Percentiles rank a stretch among this genome's conserved stretches.
Evolutionary conservation across 2,888 invertebrate species (phyloP).

Genomic region (Acleris laterana): DNA sequence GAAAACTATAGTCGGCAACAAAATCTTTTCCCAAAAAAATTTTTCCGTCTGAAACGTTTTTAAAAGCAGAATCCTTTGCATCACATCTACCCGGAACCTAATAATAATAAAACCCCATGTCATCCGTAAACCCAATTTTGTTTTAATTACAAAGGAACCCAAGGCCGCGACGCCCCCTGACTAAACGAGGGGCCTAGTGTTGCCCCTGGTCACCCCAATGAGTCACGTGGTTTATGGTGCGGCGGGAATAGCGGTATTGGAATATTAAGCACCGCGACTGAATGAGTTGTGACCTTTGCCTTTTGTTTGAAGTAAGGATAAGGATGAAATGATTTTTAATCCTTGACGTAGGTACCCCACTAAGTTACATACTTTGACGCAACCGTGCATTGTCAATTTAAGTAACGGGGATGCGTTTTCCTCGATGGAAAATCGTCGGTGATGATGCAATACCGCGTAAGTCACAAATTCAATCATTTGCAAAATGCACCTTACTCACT

Average conservation of each 20-base stretch:
- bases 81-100: constrained; percentile 8
- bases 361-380: background rate
- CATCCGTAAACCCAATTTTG: constrained; percentile 46
- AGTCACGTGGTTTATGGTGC: constrained; percentile 46
- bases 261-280: constrained; percentile 24
- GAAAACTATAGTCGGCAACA: too few species aligned
- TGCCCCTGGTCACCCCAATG: constrained; percentile 54
- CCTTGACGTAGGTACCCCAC: background rate
- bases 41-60: too few species aligned
- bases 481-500: too few species aligned
- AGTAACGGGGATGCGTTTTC: too few species aligned
- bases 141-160: constrained; percentile 57
- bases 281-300: constrained; percentile 2
- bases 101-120: constrained; percentile 28
- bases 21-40: too few species aligned
- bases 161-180: constrained; percentile 53
- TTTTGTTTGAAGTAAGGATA: constrained; percentile 3
- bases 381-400: too few species aligned
- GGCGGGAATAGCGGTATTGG: constrained; percentile 19
- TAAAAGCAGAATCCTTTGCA: background rate
- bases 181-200: constrained; percentile 55
- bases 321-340: background rate
- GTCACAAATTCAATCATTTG: too few species aligned
- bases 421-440: too few species aligned
- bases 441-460: too few species aligned